These are phyloP conservation scores for Dryadula phaetusa DNA, from an alignment of 2,888 invertebrate species.

Conservation along the genomic window DNA sequence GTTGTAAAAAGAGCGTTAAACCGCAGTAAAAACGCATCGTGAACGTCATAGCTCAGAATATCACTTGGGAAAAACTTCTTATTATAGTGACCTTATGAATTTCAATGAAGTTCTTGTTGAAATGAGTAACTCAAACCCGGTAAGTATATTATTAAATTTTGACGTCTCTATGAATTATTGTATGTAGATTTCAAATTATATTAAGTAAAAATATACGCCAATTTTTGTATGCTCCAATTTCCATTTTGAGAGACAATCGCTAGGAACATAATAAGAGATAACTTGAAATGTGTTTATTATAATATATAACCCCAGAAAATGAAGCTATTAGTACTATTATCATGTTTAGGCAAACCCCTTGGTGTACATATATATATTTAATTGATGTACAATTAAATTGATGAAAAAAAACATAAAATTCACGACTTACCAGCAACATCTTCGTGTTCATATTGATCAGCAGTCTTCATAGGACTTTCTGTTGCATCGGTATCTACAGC, in stretches of 20 bases:
- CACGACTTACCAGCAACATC: constrained; percentile 57
- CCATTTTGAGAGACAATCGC: background rate
- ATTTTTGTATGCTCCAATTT: background rate
- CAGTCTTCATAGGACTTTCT: constrained; percentile 48
- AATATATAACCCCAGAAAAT: too few relatives aligned
- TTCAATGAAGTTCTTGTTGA: constrained; percentile 76
- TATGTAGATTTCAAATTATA: background rate
- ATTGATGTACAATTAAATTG: too few relatives aligned
- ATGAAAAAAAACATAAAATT: background rate
- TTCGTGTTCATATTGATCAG: constrained; percentile 53
- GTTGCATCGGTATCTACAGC: constrained; percentile 37
- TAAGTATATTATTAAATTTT: constrained; percentile 57
- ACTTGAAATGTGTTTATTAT: too few relatives aligned
- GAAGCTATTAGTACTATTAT: too few relatives aligned
- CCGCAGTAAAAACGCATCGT: constrained; percentile 83
- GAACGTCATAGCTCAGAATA: constrained; percentile 54
- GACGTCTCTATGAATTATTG: constrained; percentile 30
- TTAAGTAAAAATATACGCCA: background rate
- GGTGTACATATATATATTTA: too few relatives aligned
- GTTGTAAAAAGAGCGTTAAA: constrained; percentile 84
- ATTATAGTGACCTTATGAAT: constrained; percentile 82
- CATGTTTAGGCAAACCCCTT: too few relatives aligned
- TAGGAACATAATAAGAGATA: too few relatives aligned
- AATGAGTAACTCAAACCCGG: constrained; percentile 60
- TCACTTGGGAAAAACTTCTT: constrained; percentile 63